Percentiles rank a stretch among this genome's conserved stretches.
These are phyloP conservation scores for Leptopterna dolabrata DNA, from an alignment of 2,888 invertebrate genomes.

Conservation along the genomic window DNA sequence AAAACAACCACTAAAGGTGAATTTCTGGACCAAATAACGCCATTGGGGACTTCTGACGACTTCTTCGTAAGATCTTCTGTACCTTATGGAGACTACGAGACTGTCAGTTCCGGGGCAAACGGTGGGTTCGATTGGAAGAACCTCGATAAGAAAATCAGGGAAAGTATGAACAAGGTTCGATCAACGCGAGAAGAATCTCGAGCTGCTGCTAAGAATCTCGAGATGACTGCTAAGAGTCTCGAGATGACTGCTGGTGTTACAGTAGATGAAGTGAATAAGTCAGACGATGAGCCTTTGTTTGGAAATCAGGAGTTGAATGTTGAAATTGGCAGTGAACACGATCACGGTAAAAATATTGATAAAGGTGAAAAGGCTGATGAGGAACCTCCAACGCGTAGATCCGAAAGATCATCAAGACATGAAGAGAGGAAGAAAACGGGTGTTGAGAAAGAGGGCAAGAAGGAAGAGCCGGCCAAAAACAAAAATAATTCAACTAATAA, in stretches of 20 bases:
- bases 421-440: background rate
- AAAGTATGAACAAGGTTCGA: background rate
- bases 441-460: background rate
- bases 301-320: background rate
- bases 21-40: background rate
- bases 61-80: conserved; percentile 14
- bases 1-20: background rate
- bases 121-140: conserved; percentile 41
- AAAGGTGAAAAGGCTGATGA: background rate
- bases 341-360: background rate
- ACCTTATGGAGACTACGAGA: background rate
- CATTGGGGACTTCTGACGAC: background rate
- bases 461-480: background rate
- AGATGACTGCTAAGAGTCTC: too few species aligned
- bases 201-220: background rate
- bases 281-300: background rate
- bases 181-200: background rate
- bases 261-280: background rate
- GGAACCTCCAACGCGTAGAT: background rate
- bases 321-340: background rate
- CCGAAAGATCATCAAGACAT: background rate
- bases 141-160: conserved; percentile 23
- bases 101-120: background rate
- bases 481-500: background rate
- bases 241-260: too few species aligned